Evolutionary conservation across 2,888 invertebrate genomes (phyloP).

Genomic region (Sarcophaga carnaria): DNA sequence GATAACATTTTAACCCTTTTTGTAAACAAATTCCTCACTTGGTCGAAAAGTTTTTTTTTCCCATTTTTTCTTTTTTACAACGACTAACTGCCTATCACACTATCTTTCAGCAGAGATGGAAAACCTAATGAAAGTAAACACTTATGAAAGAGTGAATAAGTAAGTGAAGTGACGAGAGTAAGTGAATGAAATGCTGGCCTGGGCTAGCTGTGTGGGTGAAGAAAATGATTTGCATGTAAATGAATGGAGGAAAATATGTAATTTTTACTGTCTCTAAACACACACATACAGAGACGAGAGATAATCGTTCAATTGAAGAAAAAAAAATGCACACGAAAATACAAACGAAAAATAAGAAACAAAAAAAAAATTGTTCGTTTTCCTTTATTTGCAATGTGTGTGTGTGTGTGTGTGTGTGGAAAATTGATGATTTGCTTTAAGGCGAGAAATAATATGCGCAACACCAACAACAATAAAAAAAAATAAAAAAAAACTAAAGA

Average conservation of each 20-base stretch:
- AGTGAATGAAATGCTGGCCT: slow-evolving; percentile 15
- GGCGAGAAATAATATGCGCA: slow-evolving; percentile 60
- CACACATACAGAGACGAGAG: slow-evolving; percentile 7
- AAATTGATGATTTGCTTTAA: slow-evolving; percentile 68
- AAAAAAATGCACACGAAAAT: slow-evolving; percentile 35
- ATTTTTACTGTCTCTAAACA: slow-evolving; percentile 57
- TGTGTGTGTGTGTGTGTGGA: slow-evolving; percentile 27
- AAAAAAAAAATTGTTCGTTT: slow-evolving; percentile 44
- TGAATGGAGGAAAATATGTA: slow-evolving; percentile 44
- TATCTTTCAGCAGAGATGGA: slow-evolving; percentile 36
- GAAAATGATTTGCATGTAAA: slow-evolving; percentile 63
- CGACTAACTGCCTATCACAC: slow-evolving; percentile 4
- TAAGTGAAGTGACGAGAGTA: slow-evolving; percentile 40
- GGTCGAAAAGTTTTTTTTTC: neutral
- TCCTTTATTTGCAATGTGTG: slow-evolving; percentile 60
- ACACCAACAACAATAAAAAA: neutral
- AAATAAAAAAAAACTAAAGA: neutral
- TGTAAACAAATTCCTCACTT: slow-evolving; percentile 67
- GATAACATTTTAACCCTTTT: slow-evolving; percentile 68
- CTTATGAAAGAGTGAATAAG: neutral
- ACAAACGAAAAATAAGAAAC: neutral
- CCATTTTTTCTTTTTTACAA: neutral
- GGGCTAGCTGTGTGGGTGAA: slow-evolving; percentile 66
- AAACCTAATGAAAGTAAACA: neutral
- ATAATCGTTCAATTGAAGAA: slow-evolving; percentile 48